Conservation (phyloP, 2,888 invertebrate species). For the Sphinx pinastri region DNA sequence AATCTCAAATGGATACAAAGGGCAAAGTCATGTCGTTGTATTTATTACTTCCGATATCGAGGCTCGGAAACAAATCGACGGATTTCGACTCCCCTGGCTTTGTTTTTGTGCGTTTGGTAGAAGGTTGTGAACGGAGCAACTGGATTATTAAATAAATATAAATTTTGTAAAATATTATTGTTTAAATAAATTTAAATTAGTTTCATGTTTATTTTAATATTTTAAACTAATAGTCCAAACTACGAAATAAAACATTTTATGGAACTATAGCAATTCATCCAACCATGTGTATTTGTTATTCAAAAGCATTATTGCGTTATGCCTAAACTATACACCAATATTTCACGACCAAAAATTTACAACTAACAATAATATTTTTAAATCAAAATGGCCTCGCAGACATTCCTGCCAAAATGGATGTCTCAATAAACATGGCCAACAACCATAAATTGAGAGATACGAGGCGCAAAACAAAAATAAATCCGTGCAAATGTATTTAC, state of each 20-base stretch:
- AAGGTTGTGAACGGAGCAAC: too few species aligned
- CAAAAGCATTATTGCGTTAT: too few species aligned
- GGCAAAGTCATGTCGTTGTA: slow-evolving; percentile 16
- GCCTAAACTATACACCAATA: too few species aligned
- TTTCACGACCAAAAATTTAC: neutral
- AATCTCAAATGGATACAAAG: neutral
- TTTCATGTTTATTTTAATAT: too few species aligned
- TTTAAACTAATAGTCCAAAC: too few species aligned
- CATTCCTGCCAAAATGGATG: slow-evolving; percentile 11
- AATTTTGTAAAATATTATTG: too few species aligned
- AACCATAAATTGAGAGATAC: slow-evolving; percentile 23
- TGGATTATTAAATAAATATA: too few species aligned
- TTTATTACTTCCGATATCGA: neutral
- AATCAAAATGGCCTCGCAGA: slow-evolving; percentile 14
- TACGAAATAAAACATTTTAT: too few species aligned
- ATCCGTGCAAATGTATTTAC: slow-evolving; percentile 22
- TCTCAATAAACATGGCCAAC: slow-evolving; percentile 14
- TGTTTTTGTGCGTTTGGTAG: neutral
- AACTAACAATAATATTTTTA: slow-evolving; percentile 6
- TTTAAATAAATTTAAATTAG: too few species aligned
- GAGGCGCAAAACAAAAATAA: slow-evolving; percentile 26
- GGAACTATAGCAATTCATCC: too few species aligned
- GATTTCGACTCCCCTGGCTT: neutral
- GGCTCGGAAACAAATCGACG: neutral
- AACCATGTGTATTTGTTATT: too few species aligned